Evolutionary conservation across 1,140 invertebrate species (phyloP).

Genomic region (Amphibalanus amphitrite): DNA sequence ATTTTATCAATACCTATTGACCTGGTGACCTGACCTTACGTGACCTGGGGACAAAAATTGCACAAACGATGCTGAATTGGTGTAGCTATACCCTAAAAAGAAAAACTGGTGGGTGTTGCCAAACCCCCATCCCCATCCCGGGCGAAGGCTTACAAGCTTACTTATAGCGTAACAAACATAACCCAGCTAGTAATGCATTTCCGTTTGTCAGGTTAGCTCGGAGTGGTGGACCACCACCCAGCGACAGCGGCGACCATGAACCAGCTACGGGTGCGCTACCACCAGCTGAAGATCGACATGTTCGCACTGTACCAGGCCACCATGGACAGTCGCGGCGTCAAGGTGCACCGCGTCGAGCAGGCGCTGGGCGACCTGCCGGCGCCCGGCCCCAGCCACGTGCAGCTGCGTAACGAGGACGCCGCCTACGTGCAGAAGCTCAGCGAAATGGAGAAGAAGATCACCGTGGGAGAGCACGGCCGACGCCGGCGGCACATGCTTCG

Average conservation of each 20-base stretch:
- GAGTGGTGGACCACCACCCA: too few species aligned
- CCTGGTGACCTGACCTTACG: too few species aligned
- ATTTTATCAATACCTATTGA: too few species aligned
- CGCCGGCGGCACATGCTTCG: background rate
- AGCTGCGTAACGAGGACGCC: background rate
- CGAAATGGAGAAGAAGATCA: constrained; percentile 2
- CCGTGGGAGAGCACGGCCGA: background rate
- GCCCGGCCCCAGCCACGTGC: background rate
- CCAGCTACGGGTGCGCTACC: background rate
- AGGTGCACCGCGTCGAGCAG: background rate
- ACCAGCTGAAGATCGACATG: constrained; percentile 6
- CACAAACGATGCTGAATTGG: too few species aligned
- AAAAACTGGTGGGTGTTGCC: too few species aligned
- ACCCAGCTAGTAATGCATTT: too few species aligned
- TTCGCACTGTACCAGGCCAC: constrained; percentile 3
- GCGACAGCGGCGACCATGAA: background rate
- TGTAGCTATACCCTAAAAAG: too few species aligned
- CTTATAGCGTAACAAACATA: too few species aligned
- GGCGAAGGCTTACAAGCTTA: too few species aligned
- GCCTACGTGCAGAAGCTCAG: background rate
- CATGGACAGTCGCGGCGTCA: background rate
- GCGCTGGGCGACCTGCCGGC: background rate
- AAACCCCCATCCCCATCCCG: too few species aligned
- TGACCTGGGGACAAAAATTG: too few species aligned
- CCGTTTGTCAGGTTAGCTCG: too few species aligned